A percentile compares a stretch with the other conserved stretches of the same genome.
phyloP scores from a whole-genome alignment of 2,888 invertebrate species.

The Mamestra brassicae region DNA sequence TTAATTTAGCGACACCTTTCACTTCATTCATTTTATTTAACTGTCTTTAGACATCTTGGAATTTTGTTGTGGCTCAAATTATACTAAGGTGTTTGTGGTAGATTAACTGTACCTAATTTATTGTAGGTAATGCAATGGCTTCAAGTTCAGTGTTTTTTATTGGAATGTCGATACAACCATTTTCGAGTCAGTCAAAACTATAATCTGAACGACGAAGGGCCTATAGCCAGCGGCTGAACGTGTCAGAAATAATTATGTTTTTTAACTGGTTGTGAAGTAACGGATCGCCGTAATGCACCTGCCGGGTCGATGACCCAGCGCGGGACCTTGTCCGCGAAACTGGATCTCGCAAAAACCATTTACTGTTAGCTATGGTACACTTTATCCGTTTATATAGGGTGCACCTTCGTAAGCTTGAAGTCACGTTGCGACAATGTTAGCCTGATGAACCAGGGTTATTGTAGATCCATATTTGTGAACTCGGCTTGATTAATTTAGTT shows the following conservation, averaged over 20 bases:
- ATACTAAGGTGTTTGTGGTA: not conserved
- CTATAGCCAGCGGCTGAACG: slow-evolving; percentile 43
- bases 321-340: slow-evolving; percentile 76
- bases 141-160: not conserved
- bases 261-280: slow-evolving; percentile 65
- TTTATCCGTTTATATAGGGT: slow-evolving; percentile 27
- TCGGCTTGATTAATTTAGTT: not conserved
- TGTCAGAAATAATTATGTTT: slow-evolving; percentile 48
- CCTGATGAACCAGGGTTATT: not conserved
- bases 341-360: slow-evolving; percentile 79
- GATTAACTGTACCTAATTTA: not conserved
- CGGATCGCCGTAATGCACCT: slow-evolving; percentile 70
- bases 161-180: not conserved
- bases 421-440: slow-evolving; percentile 2
- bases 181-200: slow-evolving; percentile 13
- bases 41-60: slow-evolving; percentile 25
- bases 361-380: slow-evolving; percentile 72
- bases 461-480: slow-evolving; percentile 2
- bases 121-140: not conserved
- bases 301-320: slow-evolving; percentile 68
- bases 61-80: not conserved
- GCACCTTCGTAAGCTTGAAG: slow-evolving; percentile 11
- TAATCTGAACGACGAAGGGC: slow-evolving; percentile 32
- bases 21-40: slow-evolving; percentile 39
- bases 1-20: slow-evolving; percentile 58